Percentiles rank a stretch among this genome's conserved stretches.
These are phyloP conservation scores for Sinosuthora webbiana DNA, from an alignment of 2,113 vertebrate genomes.

Conservation along the genomic window DNA sequence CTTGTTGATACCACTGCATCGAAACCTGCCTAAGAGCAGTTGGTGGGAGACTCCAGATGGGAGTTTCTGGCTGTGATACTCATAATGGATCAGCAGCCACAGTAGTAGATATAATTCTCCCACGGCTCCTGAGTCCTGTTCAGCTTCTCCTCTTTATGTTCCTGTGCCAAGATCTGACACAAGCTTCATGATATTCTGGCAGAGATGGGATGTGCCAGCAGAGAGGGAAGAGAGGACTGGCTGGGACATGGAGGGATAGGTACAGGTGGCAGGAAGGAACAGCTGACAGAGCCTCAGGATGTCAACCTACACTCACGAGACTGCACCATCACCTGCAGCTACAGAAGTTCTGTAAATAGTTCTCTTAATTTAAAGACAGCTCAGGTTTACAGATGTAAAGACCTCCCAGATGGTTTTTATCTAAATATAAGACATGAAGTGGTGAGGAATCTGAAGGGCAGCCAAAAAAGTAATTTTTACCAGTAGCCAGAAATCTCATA, in stretches of 20 bases:
- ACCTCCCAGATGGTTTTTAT: background rate
- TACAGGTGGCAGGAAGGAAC: background rate
- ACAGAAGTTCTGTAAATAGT: background rate
- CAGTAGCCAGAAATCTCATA: background rate
- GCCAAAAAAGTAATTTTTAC: background rate
- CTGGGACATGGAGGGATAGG: background rate
- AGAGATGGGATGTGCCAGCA: constrained; percentile 3
- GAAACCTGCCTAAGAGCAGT: background rate
- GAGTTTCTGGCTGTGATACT: constrained; percentile 27
- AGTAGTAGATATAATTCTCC: constrained; percentile 20
- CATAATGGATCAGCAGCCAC: constrained; percentile 25
- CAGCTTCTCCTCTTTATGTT: background rate
- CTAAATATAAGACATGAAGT: background rate
- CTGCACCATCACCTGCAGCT: background rate
- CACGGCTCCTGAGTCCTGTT: background rate
- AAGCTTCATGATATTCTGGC: constrained; percentile 24
- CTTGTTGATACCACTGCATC: background rate
- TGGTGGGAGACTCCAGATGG: constrained; percentile 38
- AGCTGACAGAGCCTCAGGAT: background rate
- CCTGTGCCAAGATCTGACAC: constrained; percentile 33
- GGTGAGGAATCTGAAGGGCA: background rate
- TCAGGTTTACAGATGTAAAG: background rate
- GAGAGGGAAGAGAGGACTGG: background rate
- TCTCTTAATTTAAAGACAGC: background rate
- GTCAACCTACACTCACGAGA: background rate